Evolutionary conservation across 2,797 vertebrate genomes (phyloP).

Genomic region (Buphagus erythrorhynchus): DNA sequence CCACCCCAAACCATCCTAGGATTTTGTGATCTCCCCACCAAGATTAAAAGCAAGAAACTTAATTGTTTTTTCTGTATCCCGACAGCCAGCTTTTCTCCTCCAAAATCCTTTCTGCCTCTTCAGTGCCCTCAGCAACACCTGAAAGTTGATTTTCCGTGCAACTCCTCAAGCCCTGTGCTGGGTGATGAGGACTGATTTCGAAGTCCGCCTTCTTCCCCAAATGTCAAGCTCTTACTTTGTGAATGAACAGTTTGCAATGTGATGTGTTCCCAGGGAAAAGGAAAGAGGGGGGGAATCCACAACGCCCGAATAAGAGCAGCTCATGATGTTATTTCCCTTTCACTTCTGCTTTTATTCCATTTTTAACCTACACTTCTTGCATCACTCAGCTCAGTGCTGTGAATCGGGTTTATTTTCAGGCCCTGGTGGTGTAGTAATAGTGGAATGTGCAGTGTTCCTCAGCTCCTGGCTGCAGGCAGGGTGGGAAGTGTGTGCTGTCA

Average conservation of each 20-base stretch:
- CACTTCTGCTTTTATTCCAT: neutral
- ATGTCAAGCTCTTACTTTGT: conserved; percentile 31
- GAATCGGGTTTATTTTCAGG: neutral
- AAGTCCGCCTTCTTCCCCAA: neutral
- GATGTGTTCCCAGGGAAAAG: neutral
- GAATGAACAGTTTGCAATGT: conserved; percentile 17
- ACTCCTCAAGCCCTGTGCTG: neutral
- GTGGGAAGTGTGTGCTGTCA: neutral
- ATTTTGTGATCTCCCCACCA: neutral
- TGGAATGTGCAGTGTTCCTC: neutral
- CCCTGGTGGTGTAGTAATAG: neutral
- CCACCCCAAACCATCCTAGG: neutral
- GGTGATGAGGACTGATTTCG: neutral
- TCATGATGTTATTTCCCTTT: neutral
- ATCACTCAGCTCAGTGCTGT: neutral
- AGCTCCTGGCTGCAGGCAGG: neutral
- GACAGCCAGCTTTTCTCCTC: neutral
- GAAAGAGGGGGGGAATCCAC: neutral
- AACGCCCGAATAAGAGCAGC: neutral
- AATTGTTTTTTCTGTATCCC: neutral
- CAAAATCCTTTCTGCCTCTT: neutral
- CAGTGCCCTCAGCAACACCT: neutral
- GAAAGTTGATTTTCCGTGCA: neutral
- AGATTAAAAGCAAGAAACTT: neutral
- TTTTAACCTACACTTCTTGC: neutral